Base-by-base conservation (phyloP, 2,113 vertebrate genomes). In the Girardinichthys multiradiatus region DNA sequence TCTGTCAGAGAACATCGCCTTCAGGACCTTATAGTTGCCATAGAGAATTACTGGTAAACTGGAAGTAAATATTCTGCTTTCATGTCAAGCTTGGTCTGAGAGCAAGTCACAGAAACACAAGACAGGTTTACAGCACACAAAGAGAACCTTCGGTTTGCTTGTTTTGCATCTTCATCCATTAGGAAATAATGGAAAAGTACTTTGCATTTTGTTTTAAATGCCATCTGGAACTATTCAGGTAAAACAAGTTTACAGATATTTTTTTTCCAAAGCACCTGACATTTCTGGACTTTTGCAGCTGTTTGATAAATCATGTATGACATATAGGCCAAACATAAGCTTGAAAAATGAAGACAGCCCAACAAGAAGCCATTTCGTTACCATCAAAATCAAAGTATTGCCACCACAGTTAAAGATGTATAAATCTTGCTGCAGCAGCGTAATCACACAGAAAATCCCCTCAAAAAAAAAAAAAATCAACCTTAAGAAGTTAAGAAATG, bases 1-100 rank as follows among this genome's bases (percentile, higher is more conserved):
- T 48, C 71, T 67, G 39, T 73, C 65, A 70, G 61, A 73, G 35
- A 28, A 62, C 61, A 27, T 24, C 33, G n/a, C 30, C 27, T 48
- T 66, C 54, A 57, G 8, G 12, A 21, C 5, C 61, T 72, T 51
- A 21, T 1, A 19, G 33, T 57, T 14, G 0, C 60, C 19, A 26
- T 31, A 59, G 60, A 58, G 30, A 45, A 57, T 14, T 14, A 13
- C 28, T 51, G 45, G 13, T 64, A 15, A 77, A 28, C 62, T 30
- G 42, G 21, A 2, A 30, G 27, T 31, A 57, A 37, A 67, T 64
- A 70, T 37, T 29, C 10, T 37, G 15, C 51, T 9, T 27, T 26
- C 39, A 37, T 19, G 42, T 14, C 2, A 6, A 21, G 66, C 21
- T 51, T 4, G 45, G 27, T 35, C 8, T 28, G 3, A 68, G 9